A percentile compares a stretch with the other conserved stretches of the same genome.
phyloP scores from a whole-genome alignment of 2,113 vertebrate species.

The Melanostigma gelatinosum region DNA sequence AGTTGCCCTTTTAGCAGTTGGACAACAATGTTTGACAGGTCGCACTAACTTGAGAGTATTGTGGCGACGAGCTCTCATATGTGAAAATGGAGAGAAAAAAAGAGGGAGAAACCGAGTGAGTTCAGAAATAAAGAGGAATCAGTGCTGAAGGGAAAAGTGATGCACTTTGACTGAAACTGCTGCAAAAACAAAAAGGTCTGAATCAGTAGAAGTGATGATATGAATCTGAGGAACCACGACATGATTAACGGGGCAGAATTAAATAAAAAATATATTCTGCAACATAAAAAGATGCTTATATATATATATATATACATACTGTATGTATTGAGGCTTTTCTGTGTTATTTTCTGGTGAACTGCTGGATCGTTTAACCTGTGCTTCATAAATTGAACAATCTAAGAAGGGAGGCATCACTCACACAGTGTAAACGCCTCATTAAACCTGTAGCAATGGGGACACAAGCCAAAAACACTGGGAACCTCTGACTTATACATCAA shows the following conservation, averaged over 20 bases:
- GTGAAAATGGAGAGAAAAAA: slow-evolving; percentile 13
- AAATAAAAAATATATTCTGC: neutral
- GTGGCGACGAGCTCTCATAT: neutral
- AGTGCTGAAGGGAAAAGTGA: neutral
- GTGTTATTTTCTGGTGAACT: neutral
- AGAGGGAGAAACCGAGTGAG: too few relatives aligned
- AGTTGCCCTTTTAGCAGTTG: neutral
- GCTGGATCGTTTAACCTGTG: neutral
- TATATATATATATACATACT: too few relatives aligned
- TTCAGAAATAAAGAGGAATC: neutral
- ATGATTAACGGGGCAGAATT: neutral
- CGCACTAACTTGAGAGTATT: neutral
- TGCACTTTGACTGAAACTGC: neutral
- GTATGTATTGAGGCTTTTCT: neutral
- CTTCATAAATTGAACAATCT: neutral
- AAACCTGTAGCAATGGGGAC: neutral
- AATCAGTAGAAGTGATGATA: neutral
- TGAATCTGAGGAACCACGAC: neutral
- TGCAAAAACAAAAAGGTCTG: neutral
- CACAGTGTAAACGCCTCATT: neutral
- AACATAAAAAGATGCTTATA: neutral
- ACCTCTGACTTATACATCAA: neutral
- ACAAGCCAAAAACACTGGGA: neutral
- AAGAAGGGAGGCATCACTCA: neutral
- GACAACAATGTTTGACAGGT: neutral